Base-by-base conservation (phyloP, 2,113 vertebrate species). In the Varanus salvator region DNA sequence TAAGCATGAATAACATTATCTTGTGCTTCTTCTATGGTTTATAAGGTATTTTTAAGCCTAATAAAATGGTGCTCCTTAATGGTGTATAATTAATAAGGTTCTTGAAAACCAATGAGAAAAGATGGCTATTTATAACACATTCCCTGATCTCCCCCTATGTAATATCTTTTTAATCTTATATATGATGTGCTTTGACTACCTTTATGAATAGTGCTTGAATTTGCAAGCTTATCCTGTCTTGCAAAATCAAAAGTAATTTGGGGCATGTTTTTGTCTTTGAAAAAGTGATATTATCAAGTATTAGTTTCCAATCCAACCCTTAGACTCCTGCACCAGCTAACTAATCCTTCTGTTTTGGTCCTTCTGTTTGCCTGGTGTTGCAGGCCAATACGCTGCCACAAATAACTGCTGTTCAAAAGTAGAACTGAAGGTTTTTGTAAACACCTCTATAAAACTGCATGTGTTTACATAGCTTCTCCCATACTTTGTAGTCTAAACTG, bases 161-260 rank as follows among this genome's bases (percentile, higher is more conserved):
- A 97, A 97, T 97, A 96, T 89, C 94, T 92, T 96, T 96, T 97
- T 97, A 97, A 97, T 97, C 96, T 96, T 97, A 97, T 97, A 97
- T 97, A 96, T 96, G 97, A 95, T 97, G 11, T 96, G 90, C 94
- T 87, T 92, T 38, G 9, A 90, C 94, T 94, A 80, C 83, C 87
- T 93, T 95, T 4, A 87, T 92, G 84, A 87, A 90, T 69, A 68
- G 38, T 91, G 78, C 95, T 91, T 91, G 21, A 92, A 57, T 91
- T 90, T 84, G 89, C 93, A 95, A 94, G 54, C 21, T 94, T 80
- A 31, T 23, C 44, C 14, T 69, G 90, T 90, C 86, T 88, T 90
- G 90, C 86, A 89, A 95, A 95, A 84, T 84, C 69, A 90, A 93
- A 90, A 92, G 88, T 86, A 81, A 80, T 3, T 25, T 87, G 82